phyloP scores from a whole-genome alignment of 92 coral and sea anemone species.

The Plumapathes pennacea region DNA sequence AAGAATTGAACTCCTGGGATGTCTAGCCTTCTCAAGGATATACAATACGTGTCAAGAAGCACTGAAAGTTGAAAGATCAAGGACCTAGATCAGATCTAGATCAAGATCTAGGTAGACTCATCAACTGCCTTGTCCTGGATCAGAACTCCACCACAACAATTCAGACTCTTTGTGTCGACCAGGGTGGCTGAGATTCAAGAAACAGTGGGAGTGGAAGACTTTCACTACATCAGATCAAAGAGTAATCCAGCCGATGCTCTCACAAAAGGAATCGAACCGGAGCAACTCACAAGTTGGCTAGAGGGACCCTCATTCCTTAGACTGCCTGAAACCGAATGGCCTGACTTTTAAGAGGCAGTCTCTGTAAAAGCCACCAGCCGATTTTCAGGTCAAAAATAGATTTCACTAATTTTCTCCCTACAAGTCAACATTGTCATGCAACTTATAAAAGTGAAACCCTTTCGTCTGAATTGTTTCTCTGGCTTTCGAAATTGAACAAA shows the following conservation, averaged over 20 bases:
- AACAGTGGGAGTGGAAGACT: slow-evolving; percentile 37
- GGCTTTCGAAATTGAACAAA: no score
- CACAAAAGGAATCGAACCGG: slow-evolving; percentile 47
- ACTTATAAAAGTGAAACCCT: no score
- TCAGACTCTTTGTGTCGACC: slow-evolving; percentile 53
- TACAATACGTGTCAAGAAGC: slow-evolving; percentile 40
- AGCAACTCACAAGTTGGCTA: slow-evolving; percentile 9
- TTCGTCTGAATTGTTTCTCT: no score
- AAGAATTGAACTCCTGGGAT: slow-evolving; percentile 44
- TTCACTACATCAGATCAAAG: slow-evolving; percentile 52
- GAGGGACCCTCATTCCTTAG: slow-evolving; percentile 23
- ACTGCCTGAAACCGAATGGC: slow-evolving; percentile 24
- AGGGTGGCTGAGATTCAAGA: slow-evolving; percentile 69
- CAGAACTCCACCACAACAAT: slow-evolving; percentile 39
- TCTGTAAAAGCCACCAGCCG: no score
- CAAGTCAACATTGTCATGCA: no score
- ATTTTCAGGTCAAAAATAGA: no score
- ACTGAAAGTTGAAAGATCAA: slow-evolving; percentile 2
- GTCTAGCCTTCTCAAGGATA: slow-evolving; percentile 27
- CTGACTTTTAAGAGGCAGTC: slow-evolving; percentile 4
- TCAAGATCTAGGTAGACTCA: slow-evolving; percentile 55
- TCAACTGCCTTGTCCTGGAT: slow-evolving; percentile 60
- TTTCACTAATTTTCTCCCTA: no score
- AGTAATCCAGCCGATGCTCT: slow-evolving; percentile 65
- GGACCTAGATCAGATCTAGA: slow-evolving; percentile 8